These are phyloP conservation scores for Lordiphosa andalusiaca DNA, from an alignment of 2,888 invertebrate species.

Conservation along the genomic window DNA sequence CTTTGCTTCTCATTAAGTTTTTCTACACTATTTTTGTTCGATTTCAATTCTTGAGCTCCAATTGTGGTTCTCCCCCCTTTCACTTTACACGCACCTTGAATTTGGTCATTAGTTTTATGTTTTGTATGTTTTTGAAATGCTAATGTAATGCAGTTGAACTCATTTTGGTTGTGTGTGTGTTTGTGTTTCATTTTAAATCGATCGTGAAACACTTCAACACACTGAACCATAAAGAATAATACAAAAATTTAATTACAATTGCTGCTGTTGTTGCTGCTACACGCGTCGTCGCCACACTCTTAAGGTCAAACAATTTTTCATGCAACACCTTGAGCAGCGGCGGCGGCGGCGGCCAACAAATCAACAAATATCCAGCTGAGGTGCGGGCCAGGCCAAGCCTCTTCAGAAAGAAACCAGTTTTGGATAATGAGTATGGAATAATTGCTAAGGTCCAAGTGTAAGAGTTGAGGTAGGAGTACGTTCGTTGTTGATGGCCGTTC, in stretches of 20 bases:
- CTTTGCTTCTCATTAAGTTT: no score
- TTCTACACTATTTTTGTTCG: neutral
- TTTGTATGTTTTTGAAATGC: slow-evolving; percentile 1
- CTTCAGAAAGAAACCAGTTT: slow-evolving; percentile 47
- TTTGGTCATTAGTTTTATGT: slow-evolving; percentile 6
- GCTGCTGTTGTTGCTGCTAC: neutral
- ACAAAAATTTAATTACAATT: slow-evolving; percentile 6
- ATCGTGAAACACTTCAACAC: slow-evolving; percentile 4
- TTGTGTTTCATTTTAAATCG: no score
- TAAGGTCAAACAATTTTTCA: slow-evolving; percentile 66
- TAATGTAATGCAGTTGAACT: slow-evolving; percentile 7
- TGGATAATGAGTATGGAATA: slow-evolving; percentile 35
- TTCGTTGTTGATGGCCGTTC: slow-evolving; percentile 12
- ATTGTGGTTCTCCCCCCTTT: slow-evolving; percentile 5
- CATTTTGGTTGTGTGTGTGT: slow-evolving; percentile 1
- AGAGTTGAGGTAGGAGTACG: slow-evolving; percentile 2
- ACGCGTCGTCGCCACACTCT: slow-evolving; percentile 24
- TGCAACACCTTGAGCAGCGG: slow-evolving; percentile 64
- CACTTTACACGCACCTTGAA: slow-evolving; percentile 24
- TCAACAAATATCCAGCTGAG: slow-evolving; percentile 15
- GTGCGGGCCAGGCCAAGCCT: slow-evolving; percentile 10
- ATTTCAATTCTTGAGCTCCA: neutral
- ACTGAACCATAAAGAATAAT: neutral
- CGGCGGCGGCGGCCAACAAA: slow-evolving; percentile 29
- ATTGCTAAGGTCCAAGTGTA: slow-evolving; percentile 4